Evolutionary conservation across 2,113 vertebrate species (phyloP).

Genomic region (Grus americana): DNA sequence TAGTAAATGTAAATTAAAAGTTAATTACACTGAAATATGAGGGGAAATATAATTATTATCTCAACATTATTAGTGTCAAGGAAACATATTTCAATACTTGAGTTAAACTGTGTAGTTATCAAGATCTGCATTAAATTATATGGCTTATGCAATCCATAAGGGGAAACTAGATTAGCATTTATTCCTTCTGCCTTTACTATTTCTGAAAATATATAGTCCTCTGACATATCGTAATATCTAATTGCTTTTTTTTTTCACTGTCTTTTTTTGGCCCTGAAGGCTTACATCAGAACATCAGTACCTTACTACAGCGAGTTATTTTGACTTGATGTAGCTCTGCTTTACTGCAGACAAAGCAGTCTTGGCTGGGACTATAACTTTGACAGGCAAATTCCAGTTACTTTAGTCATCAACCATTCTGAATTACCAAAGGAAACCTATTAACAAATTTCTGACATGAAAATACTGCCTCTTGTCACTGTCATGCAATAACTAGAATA

Average conservation of each 20-base stretch:
- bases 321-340: not conserved
- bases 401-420: constrained; percentile 12
- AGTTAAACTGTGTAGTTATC: not conserved
- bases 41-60: not conserved
- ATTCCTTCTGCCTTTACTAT: not conserved
- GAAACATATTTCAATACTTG: not conserved
- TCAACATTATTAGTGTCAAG: not conserved
- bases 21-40: constrained; percentile 18
- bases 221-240: not conserved
- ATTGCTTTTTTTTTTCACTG: not conserved
- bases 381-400: constrained; percentile 35
- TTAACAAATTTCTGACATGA: constrained; percentile 40
- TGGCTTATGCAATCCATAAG: not conserved
- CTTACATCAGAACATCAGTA: not conserved
- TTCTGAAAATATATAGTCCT: not conserved
- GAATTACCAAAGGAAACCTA: constrained; percentile 19
- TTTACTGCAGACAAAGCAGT: not conserved
- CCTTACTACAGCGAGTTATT: not conserved
- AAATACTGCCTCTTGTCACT: constrained; percentile 4
- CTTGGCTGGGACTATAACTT: not conserved
- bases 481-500: not conserved
- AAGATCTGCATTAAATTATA: not conserved
- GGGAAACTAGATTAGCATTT: not conserved
- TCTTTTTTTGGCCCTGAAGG: not conserved
- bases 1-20: constrained; percentile 6